Percentiles rank a stretch among this genome's conserved stretches.
These are phyloP conservation scores for Andrena cerasifolii DNA, from an alignment of 1,140 invertebrate genomes.

Conservation along the genomic window DNA sequence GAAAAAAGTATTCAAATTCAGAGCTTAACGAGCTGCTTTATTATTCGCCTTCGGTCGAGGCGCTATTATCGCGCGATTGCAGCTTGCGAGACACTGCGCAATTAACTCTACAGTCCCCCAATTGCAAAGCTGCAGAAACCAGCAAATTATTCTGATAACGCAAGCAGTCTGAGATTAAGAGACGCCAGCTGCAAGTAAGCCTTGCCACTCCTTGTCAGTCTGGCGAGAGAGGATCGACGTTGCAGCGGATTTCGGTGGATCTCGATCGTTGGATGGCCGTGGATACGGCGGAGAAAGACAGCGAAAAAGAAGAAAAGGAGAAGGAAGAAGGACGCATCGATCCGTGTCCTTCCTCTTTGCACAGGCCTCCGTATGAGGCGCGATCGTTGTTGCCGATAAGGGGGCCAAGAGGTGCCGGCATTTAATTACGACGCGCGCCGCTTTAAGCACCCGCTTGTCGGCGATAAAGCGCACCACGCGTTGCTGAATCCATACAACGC, in stretches of 20 bases:
- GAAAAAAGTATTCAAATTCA: slow-evolving; percentile 10
- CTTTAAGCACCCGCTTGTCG: slow-evolving; percentile 55
- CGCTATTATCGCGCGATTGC: not conserved
- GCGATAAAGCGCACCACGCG: slow-evolving; percentile 53
- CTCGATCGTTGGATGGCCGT: too few relatives aligned
- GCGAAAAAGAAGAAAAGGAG: slow-evolving; percentile 6
- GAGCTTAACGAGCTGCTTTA: not conserved
- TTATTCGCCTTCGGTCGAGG: too few relatives aligned
- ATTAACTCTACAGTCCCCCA: too few relatives aligned
- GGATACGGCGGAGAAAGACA: too few relatives aligned
- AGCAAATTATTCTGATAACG: too few relatives aligned
- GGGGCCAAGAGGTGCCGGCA: slow-evolving; percentile 58
- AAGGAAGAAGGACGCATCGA: slow-evolving; percentile 37
- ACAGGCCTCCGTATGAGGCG: slow-evolving; percentile 19
- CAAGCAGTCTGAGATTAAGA: too few relatives aligned
- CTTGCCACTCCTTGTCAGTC: not conserved
- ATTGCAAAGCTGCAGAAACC: too few relatives aligned
- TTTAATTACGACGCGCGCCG: slow-evolving; percentile 62
- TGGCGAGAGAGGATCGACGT: too few relatives aligned
- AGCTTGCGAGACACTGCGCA: too few relatives aligned
- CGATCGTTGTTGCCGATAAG: slow-evolving; percentile 57
- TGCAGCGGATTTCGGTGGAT: slow-evolving; percentile 1
- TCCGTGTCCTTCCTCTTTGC: slow-evolving; percentile 37
- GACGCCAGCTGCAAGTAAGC: too few relatives aligned
- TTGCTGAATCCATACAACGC: slow-evolving; percentile 53